phyloP scores from a whole-genome alignment of 1,140 invertebrate genomes.

The Ericerus pela region DNA sequence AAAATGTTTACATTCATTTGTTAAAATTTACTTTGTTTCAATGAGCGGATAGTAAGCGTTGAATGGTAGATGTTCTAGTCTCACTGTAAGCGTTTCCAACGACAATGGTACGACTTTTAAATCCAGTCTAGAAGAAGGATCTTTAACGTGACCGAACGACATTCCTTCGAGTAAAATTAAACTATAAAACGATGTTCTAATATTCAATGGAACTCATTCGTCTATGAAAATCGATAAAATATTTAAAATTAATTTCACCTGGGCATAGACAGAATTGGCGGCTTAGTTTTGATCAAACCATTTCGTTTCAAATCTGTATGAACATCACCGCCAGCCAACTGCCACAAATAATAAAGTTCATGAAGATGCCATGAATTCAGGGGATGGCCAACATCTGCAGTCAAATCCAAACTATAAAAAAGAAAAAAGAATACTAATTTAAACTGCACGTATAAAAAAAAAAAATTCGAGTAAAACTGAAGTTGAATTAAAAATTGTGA shows the following conservation, averaged over 20 bases:
- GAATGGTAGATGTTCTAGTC: conserved; percentile 61
- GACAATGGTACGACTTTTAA: conserved; percentile 65
- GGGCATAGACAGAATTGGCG: conserved; percentile 60
- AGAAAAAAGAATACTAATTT: neutral
- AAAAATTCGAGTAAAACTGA: too few species aligned
- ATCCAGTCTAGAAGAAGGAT: conserved; percentile 66
- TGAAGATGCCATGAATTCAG: conserved; percentile 48
- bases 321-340: conserved; percentile 85
- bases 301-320: conserved; percentile 78
- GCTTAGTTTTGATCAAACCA: conserved; percentile 67
- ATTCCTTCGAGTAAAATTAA: conserved; percentile 65
- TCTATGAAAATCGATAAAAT: neutral
- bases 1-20: conserved; percentile 13
- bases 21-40: conserved; percentile 38
- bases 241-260: conserved; percentile 37
- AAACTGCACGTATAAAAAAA: neutral
- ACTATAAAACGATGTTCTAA: conserved; percentile 35
- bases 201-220: conserved; percentile 2
- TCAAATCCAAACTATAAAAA: conserved; percentile 2
- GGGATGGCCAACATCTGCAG: conserved; percentile 4
- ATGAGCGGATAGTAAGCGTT: conserved; percentile 64
- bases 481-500: too few species aligned
- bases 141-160: conserved; percentile 56
- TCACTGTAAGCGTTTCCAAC: conserved; percentile 56
- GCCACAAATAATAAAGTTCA: conserved; percentile 88